Evolutionary conservation across 2,113 vertebrate genomes (phyloP), one percentile per base, ranked within the genome.

Genomic region (Sciurus niger): DNA sequence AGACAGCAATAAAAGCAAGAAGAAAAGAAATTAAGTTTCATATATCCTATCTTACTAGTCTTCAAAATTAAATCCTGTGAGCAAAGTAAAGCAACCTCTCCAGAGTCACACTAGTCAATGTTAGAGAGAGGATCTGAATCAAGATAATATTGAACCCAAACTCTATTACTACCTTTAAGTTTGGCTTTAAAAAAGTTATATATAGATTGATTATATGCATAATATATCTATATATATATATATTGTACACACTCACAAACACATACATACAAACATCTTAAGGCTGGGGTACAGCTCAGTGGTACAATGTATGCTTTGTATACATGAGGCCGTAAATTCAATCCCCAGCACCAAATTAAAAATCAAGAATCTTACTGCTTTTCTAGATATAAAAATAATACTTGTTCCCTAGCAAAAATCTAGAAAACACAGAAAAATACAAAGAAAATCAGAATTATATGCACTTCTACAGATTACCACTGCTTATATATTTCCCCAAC

Each of bases 401-500:
- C 16, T 85, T 89, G 40, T 67, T 97, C 53, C 53, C 51, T 89
- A 55, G 18, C 90, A 67, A 95, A 92, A 90, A 30, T 76, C 65
- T 77, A 43, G 67, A 18, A 91, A 85, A 79, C 25, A 43, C 17
- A 79, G 63, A 93, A 93, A 96, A 89, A 84, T 63, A 53, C 46
- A 91, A 78, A 85, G 8, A 83, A 89, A 93, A 77, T 43, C 83
- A 93, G 34, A 93, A 93, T 28, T 91, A 22, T 76, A 5, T 16
- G n/a, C 53, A 80, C 34, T 79, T 91, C 40, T 67, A 89, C 68
- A 91, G 32, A 96, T 28, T 88, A 86, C 25, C 4, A 83, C 0
- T 86, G 74, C 34, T 86, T 91, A 6, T 30, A 55, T 22, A 58
- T 58, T 17, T 17, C 55, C 18, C 17, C 6, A 58, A 58, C 55